These are phyloP conservation scores for Archilochus colubris DNA, from an alignment of 2,113 vertebrate genomes.

Conservation along the genomic window DNA sequence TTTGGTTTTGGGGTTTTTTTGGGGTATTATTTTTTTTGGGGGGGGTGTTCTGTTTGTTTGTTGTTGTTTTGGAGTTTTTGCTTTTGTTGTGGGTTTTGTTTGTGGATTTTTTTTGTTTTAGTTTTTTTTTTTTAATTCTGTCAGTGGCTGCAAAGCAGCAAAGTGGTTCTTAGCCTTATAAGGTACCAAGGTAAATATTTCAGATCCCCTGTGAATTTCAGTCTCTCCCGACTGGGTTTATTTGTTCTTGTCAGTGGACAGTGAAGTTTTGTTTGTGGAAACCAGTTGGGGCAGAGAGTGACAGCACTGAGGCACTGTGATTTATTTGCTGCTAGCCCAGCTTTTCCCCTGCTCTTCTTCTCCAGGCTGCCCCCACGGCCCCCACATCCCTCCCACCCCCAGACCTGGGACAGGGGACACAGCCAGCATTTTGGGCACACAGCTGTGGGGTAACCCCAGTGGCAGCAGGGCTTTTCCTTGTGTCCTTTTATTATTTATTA, in stretches of 20 bases:
- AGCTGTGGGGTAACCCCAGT: neutral
- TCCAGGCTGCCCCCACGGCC: neutral
- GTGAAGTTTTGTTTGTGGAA: slow-evolving; percentile 54
- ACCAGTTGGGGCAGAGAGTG: slow-evolving; percentile 32
- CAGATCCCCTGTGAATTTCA: slow-evolving; percentile 35
- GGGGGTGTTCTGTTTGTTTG: too few relatives aligned
- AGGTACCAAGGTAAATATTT: slow-evolving; percentile 65
- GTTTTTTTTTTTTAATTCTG: neutral
- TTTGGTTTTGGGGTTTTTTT: neutral
- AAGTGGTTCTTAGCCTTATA: slow-evolving; percentile 57
- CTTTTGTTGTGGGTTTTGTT: neutral
- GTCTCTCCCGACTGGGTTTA: slow-evolving; percentile 50
- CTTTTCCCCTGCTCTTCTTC: neutral
- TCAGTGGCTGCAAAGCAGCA: slow-evolving; percentile 23
- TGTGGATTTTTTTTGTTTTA: neutral
- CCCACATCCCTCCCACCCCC: neutral
- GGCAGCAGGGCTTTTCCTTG: neutral
- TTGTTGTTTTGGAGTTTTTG: neutral
- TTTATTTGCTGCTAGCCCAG: slow-evolving; percentile 55
- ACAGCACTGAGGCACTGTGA: slow-evolving; percentile 19
- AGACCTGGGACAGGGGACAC: neutral
- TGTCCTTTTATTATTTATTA: neutral
- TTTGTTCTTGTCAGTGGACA: slow-evolving; percentile 65
- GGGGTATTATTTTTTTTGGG: neutral
- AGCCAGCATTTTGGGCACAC: neutral